These are phyloP conservation scores for Cephus spinipes DNA, from an alignment of 2,888 invertebrate genomes.

Conservation along the genomic window DNA sequence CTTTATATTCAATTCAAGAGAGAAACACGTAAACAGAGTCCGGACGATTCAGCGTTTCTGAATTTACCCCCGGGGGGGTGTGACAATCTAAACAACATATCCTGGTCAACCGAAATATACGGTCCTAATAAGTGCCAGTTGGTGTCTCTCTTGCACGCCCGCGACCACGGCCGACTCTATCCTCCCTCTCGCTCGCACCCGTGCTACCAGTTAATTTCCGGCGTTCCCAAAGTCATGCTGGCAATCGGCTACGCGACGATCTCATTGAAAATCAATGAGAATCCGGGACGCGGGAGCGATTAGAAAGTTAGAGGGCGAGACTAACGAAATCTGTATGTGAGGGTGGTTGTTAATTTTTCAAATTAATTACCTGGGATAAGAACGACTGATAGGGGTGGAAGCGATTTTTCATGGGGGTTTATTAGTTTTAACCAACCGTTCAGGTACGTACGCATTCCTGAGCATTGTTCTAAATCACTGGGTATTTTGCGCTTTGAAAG, in stretches of 20 bases:
- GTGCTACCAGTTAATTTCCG: neutral
- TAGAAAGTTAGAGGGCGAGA: neutral
- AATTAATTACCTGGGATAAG: neutral
- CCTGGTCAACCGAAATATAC: neutral
- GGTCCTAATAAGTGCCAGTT: neutral
- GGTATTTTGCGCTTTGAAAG: neutral
- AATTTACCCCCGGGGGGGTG: neutral
- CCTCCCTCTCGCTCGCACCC: neutral
- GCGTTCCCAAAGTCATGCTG: neutral
- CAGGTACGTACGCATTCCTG: neutral
- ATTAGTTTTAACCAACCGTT: neutral
- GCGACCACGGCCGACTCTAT: neutral
- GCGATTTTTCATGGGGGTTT: neutral
- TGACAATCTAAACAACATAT: neutral
- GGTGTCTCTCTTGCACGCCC: neutral
- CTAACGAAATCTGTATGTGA: neutral
- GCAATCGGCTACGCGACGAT: neutral
- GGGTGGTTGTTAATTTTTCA: neutral
- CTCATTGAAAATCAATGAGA: neutral
- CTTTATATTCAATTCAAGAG: slow-evolving; percentile 28
- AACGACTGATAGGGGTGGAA: neutral
- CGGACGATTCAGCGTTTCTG: neutral
- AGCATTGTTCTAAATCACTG: neutral
- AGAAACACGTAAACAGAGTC: slow-evolving; percentile 22
- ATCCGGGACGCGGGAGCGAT: too few species aligned